phyloP scores from a whole-genome alignment of 2,797 vertebrate genomes.

The Mionectes olivaceus region DNA sequence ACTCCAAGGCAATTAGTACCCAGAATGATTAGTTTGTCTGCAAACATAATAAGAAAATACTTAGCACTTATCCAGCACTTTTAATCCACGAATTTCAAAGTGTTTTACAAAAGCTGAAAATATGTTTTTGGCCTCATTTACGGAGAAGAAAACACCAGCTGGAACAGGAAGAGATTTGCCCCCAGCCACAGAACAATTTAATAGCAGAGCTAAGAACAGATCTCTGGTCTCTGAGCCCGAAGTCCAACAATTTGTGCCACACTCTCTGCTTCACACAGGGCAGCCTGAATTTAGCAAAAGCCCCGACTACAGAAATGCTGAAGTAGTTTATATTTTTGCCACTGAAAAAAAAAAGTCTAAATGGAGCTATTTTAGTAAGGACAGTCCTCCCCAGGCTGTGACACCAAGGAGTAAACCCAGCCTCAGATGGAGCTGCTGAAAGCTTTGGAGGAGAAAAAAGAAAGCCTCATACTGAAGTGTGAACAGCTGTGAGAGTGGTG shows the following conservation, averaged over 20 bases:
- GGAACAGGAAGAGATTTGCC: constrained; percentile 20
- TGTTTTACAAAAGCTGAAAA: constrained; percentile 34
- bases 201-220: constrained; percentile 2
- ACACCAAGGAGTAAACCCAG: neutral
- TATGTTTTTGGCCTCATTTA: constrained; percentile 13
- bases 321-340: neutral
- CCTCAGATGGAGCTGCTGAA: neutral
- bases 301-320: neutral
- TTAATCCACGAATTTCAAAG: constrained; percentile 40
- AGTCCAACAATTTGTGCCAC: neutral
- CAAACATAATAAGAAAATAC: constrained; percentile 66
- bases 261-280: neutral
- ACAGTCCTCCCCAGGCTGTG: neutral
- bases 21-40: constrained; percentile 45
- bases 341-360: neutral
- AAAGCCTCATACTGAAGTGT: neutral
- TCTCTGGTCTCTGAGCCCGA: neutral
- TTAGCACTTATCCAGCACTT: constrained; percentile 48
- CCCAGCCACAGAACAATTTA: constrained; percentile 16
- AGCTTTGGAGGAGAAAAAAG: neutral
- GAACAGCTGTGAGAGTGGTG: neutral
- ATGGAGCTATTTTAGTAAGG: neutral
- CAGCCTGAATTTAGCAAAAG: constrained; percentile 4
- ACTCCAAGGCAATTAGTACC: constrained; percentile 52
- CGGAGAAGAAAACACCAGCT: constrained; percentile 13